Evolutionary conservation across 2,888 invertebrate genomes (phyloP).

Genomic region (Philereme transversata): DNA sequence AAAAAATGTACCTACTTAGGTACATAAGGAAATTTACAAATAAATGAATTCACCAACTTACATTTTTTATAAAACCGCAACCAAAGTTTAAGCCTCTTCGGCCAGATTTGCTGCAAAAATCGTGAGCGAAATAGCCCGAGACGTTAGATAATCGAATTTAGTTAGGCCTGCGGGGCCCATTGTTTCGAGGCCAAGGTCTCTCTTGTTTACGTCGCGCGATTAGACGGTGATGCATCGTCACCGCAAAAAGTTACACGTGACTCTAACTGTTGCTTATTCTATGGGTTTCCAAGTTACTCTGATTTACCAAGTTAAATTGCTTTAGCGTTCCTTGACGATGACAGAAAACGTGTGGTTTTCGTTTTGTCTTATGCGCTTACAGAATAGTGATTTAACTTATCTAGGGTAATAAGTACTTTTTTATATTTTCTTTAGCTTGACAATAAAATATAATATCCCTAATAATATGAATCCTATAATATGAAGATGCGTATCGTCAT

Average conservation of each 20-base stretch:
- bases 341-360: background rate
- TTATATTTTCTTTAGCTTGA: too few species aligned
- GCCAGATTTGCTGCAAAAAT: constrained; percentile 58
- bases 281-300: background rate
- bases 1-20: too few species aligned
- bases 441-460: too few species aligned
- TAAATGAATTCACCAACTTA: too few species aligned
- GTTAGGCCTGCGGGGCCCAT: constrained; percentile 73
- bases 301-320: background rate
- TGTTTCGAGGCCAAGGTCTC: constrained; percentile 79
- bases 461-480: too few species aligned
- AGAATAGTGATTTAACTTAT: too few species aligned
- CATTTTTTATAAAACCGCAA: too few species aligned
- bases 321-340: background rate
- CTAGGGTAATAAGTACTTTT: too few species aligned
- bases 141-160: constrained; percentile 76
- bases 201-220: constrained; percentile 73
- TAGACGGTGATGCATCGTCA: constrained; percentile 56
- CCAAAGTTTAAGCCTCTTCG: background rate
- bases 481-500: too few species aligned
- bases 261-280: constrained; percentile 16
- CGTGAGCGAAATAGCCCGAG: constrained; percentile 70
- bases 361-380: background rate
- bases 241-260: constrained; percentile 47
- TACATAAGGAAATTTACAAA: too few species aligned